Percentiles rank a stretch among this genome's conserved stretches.
These are phyloP conservation scores for Piaya cayana DNA, from an alignment of 2,113 vertebrate genomes.

Conservation along the genomic window DNA sequence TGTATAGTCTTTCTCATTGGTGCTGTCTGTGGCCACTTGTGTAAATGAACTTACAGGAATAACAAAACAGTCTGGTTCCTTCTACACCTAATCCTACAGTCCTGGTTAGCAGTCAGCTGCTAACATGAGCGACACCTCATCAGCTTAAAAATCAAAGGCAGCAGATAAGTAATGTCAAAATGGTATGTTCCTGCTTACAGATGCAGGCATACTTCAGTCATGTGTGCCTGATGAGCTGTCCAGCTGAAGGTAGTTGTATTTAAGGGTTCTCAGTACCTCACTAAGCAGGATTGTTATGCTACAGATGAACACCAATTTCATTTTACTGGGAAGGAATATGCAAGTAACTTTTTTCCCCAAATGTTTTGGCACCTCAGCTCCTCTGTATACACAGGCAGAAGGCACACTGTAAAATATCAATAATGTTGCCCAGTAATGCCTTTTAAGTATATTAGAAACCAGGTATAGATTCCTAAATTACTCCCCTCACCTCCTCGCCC, in stretches of 20 bases:
- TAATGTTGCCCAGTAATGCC: background rate
- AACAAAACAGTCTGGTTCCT: background rate
- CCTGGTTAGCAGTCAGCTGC: background rate
- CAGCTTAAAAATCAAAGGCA: background rate
- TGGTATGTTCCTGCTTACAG: background rate
- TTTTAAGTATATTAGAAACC: background rate
- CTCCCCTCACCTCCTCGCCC: background rate
- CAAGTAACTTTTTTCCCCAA: background rate
- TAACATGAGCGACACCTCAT: background rate
- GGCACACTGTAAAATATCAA: background rate
- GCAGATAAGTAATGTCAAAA: background rate
- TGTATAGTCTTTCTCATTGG: background rate
- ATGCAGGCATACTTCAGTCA: background rate
- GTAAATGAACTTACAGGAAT: background rate
- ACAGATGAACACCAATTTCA: background rate
- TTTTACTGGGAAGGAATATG: background rate
- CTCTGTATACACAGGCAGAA: background rate
- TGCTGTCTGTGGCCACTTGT: background rate
- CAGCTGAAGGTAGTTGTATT: background rate
- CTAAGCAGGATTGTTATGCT: background rate
- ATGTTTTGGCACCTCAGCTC: background rate
- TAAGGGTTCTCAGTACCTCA: background rate
- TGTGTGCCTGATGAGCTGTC: background rate
- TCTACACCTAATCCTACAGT: background rate
- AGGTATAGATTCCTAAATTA: background rate